A percentile compares a stretch with the other conserved stretches of the same genome.
phyloP scores from a whole-genome alignment of 2,113 vertebrate genomes.

The Aix galericulata region DNA sequence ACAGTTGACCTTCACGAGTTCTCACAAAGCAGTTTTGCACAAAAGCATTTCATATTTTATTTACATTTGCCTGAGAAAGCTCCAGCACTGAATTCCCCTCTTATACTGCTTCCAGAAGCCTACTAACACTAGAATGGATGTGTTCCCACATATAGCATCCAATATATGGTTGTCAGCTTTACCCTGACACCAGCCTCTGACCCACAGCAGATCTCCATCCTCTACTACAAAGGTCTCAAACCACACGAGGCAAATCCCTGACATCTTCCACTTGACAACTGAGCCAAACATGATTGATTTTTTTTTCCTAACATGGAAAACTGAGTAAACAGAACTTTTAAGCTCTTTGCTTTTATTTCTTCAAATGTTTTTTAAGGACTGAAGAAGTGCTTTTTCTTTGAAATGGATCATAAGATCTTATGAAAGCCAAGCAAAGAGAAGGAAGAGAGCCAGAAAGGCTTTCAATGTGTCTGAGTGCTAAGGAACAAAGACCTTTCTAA shows the following conservation, averaged over 20 bases:
- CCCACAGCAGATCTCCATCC: background rate
- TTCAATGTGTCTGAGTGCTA: background rate
- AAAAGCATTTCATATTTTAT: background rate
- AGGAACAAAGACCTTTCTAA: constrained; percentile 13
- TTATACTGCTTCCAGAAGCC: background rate
- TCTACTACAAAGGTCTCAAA: background rate
- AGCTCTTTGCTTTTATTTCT: background rate
- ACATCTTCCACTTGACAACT: background rate
- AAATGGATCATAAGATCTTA: background rate
- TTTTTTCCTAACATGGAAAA: background rate
- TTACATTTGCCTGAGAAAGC: background rate
- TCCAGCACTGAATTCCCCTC: background rate
- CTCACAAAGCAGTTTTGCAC: background rate
- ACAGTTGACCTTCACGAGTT: background rate
- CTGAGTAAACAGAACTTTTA: background rate
- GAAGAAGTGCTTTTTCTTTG: background rate
- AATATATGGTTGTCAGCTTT: background rate
- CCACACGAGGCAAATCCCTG: background rate
- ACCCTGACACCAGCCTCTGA: background rate
- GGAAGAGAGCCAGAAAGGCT: background rate
- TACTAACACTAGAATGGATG: rapidly evolving
- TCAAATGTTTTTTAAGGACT: background rate
- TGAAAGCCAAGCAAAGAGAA: background rate
- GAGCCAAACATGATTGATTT: background rate
- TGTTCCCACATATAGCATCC: background rate